Percentiles rank a stretch among this genome's conserved stretches.
Conservation (phyloP, 2,113 vertebrate genomes). For the Tursiops truncatus region DNA sequence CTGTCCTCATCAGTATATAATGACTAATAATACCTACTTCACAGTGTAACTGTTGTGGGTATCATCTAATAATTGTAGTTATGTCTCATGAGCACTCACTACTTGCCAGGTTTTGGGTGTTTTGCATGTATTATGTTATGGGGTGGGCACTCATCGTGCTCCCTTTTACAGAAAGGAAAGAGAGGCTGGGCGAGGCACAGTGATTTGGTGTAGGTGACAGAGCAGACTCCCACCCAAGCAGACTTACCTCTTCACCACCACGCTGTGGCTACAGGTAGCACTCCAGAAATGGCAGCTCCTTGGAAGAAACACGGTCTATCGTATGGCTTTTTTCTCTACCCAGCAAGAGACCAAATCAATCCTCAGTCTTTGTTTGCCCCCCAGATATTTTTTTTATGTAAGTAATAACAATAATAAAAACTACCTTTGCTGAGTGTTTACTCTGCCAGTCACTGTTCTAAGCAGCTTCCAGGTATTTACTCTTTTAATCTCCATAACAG, state of each 20-base stretch:
- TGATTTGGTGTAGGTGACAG: background rate
- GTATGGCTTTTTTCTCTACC: background rate
- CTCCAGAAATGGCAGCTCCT: background rate
- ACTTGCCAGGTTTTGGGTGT: background rate
- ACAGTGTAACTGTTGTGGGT: background rate
- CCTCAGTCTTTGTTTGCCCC: background rate
- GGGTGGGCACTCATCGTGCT: background rate
- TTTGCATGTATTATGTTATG: background rate
- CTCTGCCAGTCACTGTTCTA: background rate
- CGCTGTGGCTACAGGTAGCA: rapidly evolving
- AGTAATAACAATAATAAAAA: background rate
- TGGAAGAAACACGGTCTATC: background rate
- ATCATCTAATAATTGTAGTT: background rate
- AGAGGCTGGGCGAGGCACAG: background rate
- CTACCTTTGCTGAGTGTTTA: background rate
- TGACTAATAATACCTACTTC: background rate
- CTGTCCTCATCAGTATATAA: background rate
- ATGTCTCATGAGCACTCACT: background rate
- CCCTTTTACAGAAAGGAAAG: conserved; percentile 26
- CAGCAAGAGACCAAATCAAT: background rate
- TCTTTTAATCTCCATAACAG: background rate
- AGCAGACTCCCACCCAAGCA: background rate
- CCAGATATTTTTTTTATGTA: background rate
- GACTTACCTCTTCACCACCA: background rate
- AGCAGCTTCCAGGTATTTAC: background rate